Conservation (phyloP, 1,140 invertebrate species). For the Drosophila nigromelanica region DNA sequence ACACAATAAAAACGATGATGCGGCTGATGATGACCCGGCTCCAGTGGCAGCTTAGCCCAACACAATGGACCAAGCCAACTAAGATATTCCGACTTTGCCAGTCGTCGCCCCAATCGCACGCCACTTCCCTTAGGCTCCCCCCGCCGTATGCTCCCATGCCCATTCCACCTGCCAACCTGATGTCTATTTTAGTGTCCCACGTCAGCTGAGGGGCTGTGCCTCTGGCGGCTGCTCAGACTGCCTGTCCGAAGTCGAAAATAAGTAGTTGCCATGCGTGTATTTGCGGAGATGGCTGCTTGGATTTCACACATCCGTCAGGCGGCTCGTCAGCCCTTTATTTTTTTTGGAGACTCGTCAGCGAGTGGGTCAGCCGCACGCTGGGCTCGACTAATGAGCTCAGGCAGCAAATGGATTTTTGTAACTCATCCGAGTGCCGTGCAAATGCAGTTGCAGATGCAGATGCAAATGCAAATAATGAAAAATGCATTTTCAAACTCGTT, state of each 20-base stretch:
- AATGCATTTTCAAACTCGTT: conserved; percentile 24
- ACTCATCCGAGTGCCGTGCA: conserved; percentile 72
- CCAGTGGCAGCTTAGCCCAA: conserved; percentile 32
- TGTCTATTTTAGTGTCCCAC: conserved; percentile 65
- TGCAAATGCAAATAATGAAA: conserved; percentile 52
- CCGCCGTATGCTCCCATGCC: not conserved
- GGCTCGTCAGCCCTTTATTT: conserved; percentile 23
- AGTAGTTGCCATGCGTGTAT: conserved; percentile 16
- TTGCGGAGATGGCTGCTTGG: conserved; percentile 27
- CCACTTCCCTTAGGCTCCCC: no score
- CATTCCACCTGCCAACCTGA: conserved; percentile 68
- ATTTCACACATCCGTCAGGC: conserved; percentile 51
- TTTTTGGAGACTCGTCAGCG: conserved; percentile 9
- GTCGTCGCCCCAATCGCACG: not conserved
- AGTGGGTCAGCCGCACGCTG: conserved; percentile 5
- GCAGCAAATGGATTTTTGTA: conserved; percentile 78
- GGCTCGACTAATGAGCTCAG: conserved; percentile 65
- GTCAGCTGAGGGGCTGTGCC: conserved; percentile 23
- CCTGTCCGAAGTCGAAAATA: conserved; percentile 1
- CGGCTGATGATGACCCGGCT: conserved; percentile 53
- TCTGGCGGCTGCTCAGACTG: conserved; percentile 35
- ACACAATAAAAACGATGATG: conserved; percentile 80
- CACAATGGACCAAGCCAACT: conserved; percentile 22
- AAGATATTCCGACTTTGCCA: conserved; percentile 20
- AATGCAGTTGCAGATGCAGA: conserved; percentile 29